These are phyloP conservation scores for Mesitornis unicolor DNA, from an alignment of 2,113 vertebrate species.

Conservation along the genomic window DNA sequence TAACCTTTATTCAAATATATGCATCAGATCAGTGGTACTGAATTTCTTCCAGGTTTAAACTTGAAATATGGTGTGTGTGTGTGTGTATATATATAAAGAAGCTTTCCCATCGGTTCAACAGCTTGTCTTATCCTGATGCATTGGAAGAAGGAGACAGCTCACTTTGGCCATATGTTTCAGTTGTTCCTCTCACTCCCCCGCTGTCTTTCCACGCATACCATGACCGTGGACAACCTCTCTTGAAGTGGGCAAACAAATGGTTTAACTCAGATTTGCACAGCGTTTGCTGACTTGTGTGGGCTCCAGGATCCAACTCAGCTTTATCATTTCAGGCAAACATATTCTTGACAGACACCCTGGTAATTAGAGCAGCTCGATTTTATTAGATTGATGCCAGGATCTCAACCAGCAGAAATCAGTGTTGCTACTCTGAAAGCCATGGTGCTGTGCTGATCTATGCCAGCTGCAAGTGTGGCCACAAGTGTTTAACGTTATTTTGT, in stretches of 20 bases:
- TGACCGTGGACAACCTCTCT: conserved; percentile 58
- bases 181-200: conserved; percentile 67
- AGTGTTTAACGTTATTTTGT: neutral
- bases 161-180: conserved; percentile 61
- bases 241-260: conserved; percentile 68
- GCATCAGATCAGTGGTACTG: neutral
- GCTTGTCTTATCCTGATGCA: conserved; percentile 60
- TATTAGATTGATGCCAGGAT: conserved; percentile 14
- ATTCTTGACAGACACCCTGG: conserved; percentile 23
- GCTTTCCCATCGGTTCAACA: conserved; percentile 47
- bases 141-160: conserved; percentile 51
- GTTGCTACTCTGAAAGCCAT: neutral
- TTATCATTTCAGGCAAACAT: conserved; percentile 29
- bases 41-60: conserved; percentile 32
- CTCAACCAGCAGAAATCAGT: neutral
- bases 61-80: neutral
- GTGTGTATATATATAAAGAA: neutral
- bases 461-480: accelerated
- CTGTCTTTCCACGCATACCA: conserved; percentile 58
- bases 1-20: neutral
- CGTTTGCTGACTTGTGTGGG: conserved; percentile 55
- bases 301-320: conserved; percentile 23
- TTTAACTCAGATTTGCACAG: conserved; percentile 42
- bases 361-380: conserved; percentile 36
- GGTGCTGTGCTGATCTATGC: neutral